Conservation (phyloP, 1,140 invertebrate species). For the Cydia strobilella region DNA sequence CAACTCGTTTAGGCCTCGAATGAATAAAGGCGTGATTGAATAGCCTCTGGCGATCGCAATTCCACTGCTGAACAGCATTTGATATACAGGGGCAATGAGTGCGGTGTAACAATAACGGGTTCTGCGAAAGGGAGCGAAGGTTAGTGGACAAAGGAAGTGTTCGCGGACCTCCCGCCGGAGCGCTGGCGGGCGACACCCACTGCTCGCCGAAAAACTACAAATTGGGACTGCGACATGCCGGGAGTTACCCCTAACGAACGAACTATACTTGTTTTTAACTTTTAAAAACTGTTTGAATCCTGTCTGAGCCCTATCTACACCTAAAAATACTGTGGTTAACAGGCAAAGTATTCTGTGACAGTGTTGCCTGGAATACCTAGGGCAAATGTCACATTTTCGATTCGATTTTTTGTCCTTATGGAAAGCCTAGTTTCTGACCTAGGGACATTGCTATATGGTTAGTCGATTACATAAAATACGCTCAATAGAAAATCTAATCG, state of each 20-base stretch:
- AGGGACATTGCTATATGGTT: no score
- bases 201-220: conserved; percentile 51
- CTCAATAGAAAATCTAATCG: no score
- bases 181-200: conserved; percentile 43
- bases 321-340: no score
- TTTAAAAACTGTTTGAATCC: background rate
- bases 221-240: conserved; percentile 37
- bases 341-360: no score
- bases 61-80: conserved; percentile 46
- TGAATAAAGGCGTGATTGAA: conserved; percentile 47
- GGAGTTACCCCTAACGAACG: background rate
- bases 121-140: conserved; percentile 59
- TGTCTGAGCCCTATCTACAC: background rate
- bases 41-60: conserved; percentile 44
- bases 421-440: no score
- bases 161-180: conserved; percentile 57
- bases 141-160: conserved; percentile 59
- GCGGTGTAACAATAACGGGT: conserved; percentile 55
- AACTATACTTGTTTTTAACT: background rate
- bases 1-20: conserved; percentile 41
- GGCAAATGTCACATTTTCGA: no score
- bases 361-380: no score
- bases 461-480: no score
- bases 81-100: conserved; percentile 56
- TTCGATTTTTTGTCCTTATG: no score